Evolutionary conservation across 2,797 vertebrate species (phyloP).

Genomic region (Anisognathus igniventris): DNA sequence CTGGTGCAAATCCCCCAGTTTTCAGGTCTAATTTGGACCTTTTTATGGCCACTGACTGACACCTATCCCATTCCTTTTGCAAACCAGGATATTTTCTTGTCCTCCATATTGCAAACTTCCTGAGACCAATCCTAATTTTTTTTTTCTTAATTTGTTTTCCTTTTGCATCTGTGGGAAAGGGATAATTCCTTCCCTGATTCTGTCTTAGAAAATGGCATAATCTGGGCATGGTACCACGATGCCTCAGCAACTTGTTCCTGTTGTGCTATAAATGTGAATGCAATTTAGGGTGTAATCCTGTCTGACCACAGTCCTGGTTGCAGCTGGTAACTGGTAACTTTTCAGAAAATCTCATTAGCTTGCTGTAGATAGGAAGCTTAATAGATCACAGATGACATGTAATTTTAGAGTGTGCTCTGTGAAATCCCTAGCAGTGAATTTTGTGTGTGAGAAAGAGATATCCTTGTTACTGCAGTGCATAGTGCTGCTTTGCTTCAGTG

Average conservation of each 20-base stretch:
- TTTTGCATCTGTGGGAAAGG: background rate
- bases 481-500: background rate
- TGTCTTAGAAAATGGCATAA: background rate
- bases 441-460: background rate
- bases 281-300: background rate
- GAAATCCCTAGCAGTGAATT: background rate
- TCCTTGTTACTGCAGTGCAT: background rate
- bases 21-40: background rate
- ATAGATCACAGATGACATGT: background rate
- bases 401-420: background rate
- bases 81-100: background rate
- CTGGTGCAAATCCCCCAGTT: background rate
- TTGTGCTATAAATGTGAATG: background rate
- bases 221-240: background rate
- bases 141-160: background rate
- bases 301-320: background rate
- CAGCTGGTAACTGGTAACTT: background rate
- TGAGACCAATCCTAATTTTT: too few species aligned
- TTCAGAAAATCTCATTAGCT: background rate
- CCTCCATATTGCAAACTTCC: background rate
- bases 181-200: background rate
- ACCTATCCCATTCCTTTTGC: background rate
- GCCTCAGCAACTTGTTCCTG: background rate
- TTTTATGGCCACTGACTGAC: background rate
- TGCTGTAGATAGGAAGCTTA: background rate